Evolutionary conservation across 2,888 invertebrate species (phyloP).

Genomic region (Apomyelois bistriatella): DNA sequence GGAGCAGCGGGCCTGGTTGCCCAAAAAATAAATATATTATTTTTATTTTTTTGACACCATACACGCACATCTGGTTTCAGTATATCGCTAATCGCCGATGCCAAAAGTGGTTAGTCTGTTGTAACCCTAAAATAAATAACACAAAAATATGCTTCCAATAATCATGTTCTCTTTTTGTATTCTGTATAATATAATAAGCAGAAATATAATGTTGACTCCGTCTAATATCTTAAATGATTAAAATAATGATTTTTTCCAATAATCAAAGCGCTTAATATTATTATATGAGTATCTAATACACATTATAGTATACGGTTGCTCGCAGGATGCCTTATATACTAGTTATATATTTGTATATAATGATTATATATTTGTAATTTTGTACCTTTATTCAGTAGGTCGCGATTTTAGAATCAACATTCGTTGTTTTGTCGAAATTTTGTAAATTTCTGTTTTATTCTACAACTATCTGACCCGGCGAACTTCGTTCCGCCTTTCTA

Average conservation of each 20-base stretch:
- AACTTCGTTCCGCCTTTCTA: too few relatives aligned
- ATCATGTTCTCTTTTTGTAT: background rate
- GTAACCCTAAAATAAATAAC: background rate
- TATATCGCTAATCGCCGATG: too few relatives aligned
- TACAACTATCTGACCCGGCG: too few relatives aligned
- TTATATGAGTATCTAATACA: conserved; percentile 1
- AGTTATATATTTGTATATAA: conserved; percentile 14
- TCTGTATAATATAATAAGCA: too few relatives aligned
- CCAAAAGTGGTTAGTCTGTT: too few relatives aligned
- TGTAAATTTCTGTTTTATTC: too few relatives aligned
- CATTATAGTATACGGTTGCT: conserved; percentile 6
- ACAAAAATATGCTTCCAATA: background rate
- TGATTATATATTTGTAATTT: conserved; percentile 13
- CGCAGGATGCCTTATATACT: conserved; percentile 18
- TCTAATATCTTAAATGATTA: background rate
- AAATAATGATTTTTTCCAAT: background rate
- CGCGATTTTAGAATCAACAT: background rate
- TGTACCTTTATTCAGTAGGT: background rate
- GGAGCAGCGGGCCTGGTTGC: too few relatives aligned
- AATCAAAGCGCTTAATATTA: conserved; percentile 2
- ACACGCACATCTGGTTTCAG: too few relatives aligned
- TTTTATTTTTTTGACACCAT: too few relatives aligned
- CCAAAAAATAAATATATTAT: too few relatives aligned
- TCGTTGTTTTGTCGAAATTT: background rate
- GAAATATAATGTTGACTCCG: too few relatives aligned